A percentile compares a stretch with the other conserved stretches of the same genome.
phyloP scores from a whole-genome alignment of 2,113 vertebrate genomes.

The Motacilla tschutschensis region DNA sequence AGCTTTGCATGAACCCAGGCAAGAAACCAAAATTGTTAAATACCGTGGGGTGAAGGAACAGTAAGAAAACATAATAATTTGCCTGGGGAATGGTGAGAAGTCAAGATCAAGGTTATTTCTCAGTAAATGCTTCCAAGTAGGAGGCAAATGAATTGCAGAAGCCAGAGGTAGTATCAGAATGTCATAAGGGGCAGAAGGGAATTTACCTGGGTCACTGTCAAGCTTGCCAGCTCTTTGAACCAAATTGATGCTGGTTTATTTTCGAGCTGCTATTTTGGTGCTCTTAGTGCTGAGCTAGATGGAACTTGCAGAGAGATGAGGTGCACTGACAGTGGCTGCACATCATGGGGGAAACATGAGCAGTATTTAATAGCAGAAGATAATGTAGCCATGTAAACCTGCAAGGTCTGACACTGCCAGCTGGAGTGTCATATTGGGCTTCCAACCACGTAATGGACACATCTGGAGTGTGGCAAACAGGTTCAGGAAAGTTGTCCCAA shows the following conservation, averaged over 20 bases:
- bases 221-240: neutral
- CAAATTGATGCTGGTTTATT: neutral
- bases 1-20: neutral
- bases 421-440: neutral
- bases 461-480: neutral
- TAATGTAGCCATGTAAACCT: neutral
- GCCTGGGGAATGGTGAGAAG: neutral
- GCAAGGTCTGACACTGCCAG: neutral
- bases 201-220: neutral
- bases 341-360: accelerated
- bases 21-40: conserved; percentile 12
- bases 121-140: neutral
- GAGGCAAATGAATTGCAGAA: neutral
- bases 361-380: neutral
- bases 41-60: neutral
- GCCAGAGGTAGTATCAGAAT: neutral
- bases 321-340: neutral
- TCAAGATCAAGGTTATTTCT: conserved; percentile 33
- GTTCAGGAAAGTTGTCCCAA: neutral
- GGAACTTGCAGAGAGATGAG: neutral
- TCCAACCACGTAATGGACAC: accelerated
- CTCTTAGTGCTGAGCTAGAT: neutral
- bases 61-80: conserved; percentile 21
- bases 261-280: neutral
- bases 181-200: neutral